phyloP scores from a whole-genome alignment of 1,140 invertebrate species.

The Microplitis demolitor region DNA sequence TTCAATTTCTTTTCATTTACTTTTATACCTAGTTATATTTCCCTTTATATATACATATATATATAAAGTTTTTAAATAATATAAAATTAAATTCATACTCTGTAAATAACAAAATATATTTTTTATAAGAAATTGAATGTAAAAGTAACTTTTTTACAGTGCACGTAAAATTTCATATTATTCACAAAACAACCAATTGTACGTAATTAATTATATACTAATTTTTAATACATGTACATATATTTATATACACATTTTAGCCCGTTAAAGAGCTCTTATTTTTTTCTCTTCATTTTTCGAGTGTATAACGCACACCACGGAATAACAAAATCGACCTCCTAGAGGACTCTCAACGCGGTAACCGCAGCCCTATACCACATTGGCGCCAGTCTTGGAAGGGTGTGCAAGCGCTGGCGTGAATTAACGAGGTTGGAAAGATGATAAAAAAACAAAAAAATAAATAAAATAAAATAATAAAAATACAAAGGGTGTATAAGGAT shows the following conservation, averaged over 20 bases:
- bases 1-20: too few species aligned
- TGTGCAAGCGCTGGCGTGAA: slow-evolving; percentile 17
- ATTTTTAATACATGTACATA: too few species aligned
- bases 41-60: too few species aligned
- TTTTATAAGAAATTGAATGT: too few species aligned
- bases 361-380: slow-evolving; percentile 11
- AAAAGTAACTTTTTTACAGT: too few species aligned
- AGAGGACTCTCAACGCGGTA: slow-evolving; percentile 21
- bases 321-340: slow-evolving; percentile 15
- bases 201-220: too few species aligned
- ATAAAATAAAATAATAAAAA: not conserved
- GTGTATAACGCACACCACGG: slow-evolving; percentile 1
- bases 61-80: too few species aligned
- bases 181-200: too few species aligned
- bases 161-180: too few species aligned
- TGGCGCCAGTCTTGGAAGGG: slow-evolving; percentile 21
- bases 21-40: too few species aligned
- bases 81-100: too few species aligned
- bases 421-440: slow-evolving; percentile 25
- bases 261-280: not conserved
- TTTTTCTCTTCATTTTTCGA: not conserved
- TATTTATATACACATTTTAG: not conserved
- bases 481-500: not conserved
- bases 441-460: not conserved
- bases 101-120: too few species aligned